phyloP scores from a whole-genome alignment of 1,140 invertebrate species.

The Argopecten irradians region DNA sequence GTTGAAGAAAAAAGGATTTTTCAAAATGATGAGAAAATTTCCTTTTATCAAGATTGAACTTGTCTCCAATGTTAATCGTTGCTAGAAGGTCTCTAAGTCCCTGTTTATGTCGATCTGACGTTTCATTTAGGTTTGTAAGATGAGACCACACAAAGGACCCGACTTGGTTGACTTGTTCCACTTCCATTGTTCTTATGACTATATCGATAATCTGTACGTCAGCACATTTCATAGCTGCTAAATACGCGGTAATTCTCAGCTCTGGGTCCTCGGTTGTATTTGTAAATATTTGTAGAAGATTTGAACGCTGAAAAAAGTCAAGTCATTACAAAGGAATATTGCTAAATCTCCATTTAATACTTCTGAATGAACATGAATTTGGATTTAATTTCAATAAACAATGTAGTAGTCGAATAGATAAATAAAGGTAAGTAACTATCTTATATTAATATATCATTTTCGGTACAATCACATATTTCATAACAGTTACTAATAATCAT shows the following conservation, averaged over 20 bases:
- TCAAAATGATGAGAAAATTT: slow-evolving; percentile 91
- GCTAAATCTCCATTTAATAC: too few species aligned
- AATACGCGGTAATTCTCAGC: slow-evolving; percentile 90
- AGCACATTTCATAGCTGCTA: slow-evolving; percentile 92
- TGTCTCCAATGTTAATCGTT: slow-evolving; percentile 84
- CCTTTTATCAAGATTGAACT: slow-evolving; percentile 85
- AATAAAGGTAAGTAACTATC: too few species aligned
- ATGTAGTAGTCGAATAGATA: too few species aligned
- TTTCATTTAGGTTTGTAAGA: slow-evolving; percentile 90
- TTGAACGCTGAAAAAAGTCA: slow-evolving; percentile 61
- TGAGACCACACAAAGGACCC: slow-evolving; percentile 97
- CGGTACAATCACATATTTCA: too few species aligned
- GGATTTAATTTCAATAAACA: too few species aligned
- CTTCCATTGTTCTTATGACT: slow-evolving; percentile 83
- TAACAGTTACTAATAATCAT: too few species aligned
- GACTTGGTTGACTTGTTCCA: slow-evolving; percentile 94
- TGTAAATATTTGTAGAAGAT: slow-evolving; percentile 81
- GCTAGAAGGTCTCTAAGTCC: slow-evolving; percentile 90
- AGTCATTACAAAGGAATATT: background rate
- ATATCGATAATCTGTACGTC: slow-evolving; percentile 85
- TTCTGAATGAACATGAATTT: too few species aligned
- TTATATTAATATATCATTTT: too few species aligned
- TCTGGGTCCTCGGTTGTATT: slow-evolving; percentile 87
- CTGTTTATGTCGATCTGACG: slow-evolving; percentile 88
- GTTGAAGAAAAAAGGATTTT: slow-evolving; percentile 72